A percentile compares a stretch with the other conserved stretches of the same genome.
Conservation (phyloP, 2,888 invertebrate genomes). For the Scrobipalpa atriplicella region DNA sequence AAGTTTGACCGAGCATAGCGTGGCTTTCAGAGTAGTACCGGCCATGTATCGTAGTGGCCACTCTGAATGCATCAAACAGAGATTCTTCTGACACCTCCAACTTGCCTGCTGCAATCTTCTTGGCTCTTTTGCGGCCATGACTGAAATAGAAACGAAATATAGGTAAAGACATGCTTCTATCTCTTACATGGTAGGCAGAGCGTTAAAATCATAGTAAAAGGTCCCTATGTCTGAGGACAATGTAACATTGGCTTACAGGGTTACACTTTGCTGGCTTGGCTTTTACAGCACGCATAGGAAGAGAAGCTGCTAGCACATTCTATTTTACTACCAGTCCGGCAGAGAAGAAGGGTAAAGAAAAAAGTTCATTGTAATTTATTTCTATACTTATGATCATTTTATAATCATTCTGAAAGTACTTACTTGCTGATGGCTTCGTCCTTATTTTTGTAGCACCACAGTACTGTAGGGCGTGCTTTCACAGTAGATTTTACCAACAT, state of each 20-base stretch:
- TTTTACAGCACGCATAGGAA: no score
- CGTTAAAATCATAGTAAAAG: no score
- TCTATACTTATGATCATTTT: no score
- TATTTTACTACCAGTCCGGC: not conserved
- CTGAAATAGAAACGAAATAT: constrained; percentile 67
- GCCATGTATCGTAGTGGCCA: constrained; percentile 98
- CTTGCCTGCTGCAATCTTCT: constrained; percentile 95
- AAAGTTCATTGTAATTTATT: no score
- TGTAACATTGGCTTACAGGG: no score
- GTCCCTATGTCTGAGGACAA: no score
- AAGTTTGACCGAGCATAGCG: constrained; percentile 98
- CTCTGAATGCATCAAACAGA: constrained; percentile 97
- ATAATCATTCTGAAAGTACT: constrained; percentile 40
- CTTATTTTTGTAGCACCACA: constrained; percentile 99
- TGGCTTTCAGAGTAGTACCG: constrained; percentile 99
- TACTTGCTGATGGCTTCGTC: constrained; percentile 95
- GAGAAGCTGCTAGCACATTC: not conserved
- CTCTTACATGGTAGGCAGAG: no score
- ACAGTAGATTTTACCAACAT: constrained; percentile 97
- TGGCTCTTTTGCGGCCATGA: constrained; percentile 96
- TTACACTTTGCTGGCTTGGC: no score
- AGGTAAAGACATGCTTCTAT: no score
- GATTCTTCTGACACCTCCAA: constrained; percentile 96
- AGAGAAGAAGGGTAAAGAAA: no score
- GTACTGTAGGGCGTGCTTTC: constrained; percentile 95